A percentile compares a stretch with the other conserved stretches of the same genome.
phyloP scores from a whole-genome alignment of 2,797 vertebrate species.

The Myotis planiceps region DNA sequence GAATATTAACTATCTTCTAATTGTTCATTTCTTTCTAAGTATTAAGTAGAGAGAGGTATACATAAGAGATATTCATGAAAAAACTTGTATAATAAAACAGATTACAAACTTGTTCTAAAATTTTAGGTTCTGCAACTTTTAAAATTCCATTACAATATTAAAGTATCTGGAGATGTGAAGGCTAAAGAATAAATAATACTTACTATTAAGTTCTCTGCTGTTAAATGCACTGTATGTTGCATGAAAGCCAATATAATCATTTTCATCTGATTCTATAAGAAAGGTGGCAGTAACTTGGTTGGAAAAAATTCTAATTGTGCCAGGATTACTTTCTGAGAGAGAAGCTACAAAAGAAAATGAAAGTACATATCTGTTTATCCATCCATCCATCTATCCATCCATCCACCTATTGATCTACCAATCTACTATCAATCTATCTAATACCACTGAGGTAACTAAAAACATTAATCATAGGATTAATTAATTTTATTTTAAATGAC shows the following conservation, averaged over 20 bases:
- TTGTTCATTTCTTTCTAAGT: not conserved
- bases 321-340: slow-evolving; percentile 87
- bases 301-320: slow-evolving; percentile 89
- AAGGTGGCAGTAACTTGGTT: slow-evolving; percentile 91
- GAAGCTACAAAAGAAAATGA: slow-evolving; percentile 86
- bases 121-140: not conserved
- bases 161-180: not conserved
- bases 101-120: not conserved
- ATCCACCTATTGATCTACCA: not conserved
- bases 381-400: not conserved
- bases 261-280: slow-evolving; percentile 84
- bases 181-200: slow-evolving; percentile 65
- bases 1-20: not conserved
- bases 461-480: not conserved
- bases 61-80: not conserved
- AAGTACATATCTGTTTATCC: not conserved
- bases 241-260: slow-evolving; percentile 88
- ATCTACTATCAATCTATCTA: not conserved
- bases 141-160: not conserved
- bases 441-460: not conserved
- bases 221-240: slow-evolving; percentile 88
- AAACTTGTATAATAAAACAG: not conserved
- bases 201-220: slow-evolving; percentile 87
- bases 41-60: not conserved
- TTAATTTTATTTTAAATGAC: not conserved